Evolutionary conservation across 1,140 invertebrate genomes (phyloP).

Genomic region (Drosophila pallidifrons): DNA sequence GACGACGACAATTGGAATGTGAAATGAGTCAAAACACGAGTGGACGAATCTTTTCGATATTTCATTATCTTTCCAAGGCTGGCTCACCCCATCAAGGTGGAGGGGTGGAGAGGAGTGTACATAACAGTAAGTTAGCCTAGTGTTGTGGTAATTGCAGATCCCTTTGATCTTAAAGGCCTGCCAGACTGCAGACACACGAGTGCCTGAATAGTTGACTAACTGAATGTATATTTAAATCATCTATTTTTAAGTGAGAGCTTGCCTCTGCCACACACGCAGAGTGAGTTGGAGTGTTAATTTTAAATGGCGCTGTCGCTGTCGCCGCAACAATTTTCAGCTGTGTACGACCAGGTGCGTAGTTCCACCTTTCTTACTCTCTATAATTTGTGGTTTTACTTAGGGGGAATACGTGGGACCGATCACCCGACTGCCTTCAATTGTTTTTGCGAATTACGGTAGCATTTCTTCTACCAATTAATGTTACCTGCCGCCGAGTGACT

Average conservation of each 20-base stretch:
- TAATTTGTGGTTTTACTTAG: not conserved
- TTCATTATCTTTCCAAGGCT: slow-evolving; percentile 57
- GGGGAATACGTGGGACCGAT: not conserved
- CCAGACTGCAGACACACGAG: slow-evolving; percentile 2
- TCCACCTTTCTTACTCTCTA: not conserved
- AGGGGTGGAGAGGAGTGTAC: too few relatives aligned
- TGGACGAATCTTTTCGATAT: slow-evolving; percentile 50
- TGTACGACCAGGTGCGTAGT: slow-evolving; percentile 16
- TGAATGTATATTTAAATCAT: slow-evolving; percentile 27
- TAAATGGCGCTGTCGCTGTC: slow-evolving; percentile 23
- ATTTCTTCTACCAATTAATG: slow-evolving; percentile 9
- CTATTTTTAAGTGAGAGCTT: slow-evolving; percentile 36
- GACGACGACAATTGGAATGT: slow-evolving; percentile 59
- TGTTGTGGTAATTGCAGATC: slow-evolving; percentile 30
- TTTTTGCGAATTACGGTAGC: not conserved
- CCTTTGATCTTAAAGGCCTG: slow-evolving; percentile 51
- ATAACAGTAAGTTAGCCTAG: slow-evolving; percentile 43
- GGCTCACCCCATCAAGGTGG: too few relatives aligned
- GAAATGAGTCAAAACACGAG: slow-evolving; percentile 63
- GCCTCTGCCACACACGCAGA: slow-evolving; percentile 41
- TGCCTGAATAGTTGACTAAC: not conserved
- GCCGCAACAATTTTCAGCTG: slow-evolving; percentile 33
- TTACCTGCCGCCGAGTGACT: slow-evolving; percentile 7
- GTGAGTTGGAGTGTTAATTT: slow-evolving; percentile 41
- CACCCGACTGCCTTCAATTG: slow-evolving; percentile 9